phyloP scores from a whole-genome alignment of 2,888 invertebrate species.

The Troides oblongomaculatus region DNA sequence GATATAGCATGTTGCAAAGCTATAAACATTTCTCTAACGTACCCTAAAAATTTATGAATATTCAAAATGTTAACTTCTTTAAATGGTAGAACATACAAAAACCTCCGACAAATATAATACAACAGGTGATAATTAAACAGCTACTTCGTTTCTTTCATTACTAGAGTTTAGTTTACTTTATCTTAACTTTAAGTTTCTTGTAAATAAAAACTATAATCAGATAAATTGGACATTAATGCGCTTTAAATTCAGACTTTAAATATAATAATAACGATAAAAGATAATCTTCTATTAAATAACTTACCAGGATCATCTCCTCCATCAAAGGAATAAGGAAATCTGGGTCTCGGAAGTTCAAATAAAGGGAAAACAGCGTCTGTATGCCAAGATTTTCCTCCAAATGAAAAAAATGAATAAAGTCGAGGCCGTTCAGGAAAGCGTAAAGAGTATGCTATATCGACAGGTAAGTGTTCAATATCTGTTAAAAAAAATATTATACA shows the following conservation, averaged over 20 bases:
- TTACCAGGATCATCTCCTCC: slow-evolving; percentile 81
- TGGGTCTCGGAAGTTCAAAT: slow-evolving; percentile 84
- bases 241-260: too few species aligned
- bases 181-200: too few species aligned
- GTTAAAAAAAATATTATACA: slow-evolving; percentile 3
- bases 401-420: slow-evolving; percentile 53
- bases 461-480: slow-evolving; percentile 61
- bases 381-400: slow-evolving; percentile 78
- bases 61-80: too few species aligned
- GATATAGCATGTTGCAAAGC: slow-evolving; percentile 64
- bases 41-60: slow-evolving; percentile 48
- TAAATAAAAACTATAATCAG: too few species aligned
- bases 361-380: slow-evolving; percentile 84
- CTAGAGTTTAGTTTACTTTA: too few species aligned
- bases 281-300: background rate
- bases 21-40: slow-evolving; percentile 67
- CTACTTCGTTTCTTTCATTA: too few species aligned
- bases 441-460: slow-evolving; percentile 74
- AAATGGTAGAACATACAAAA: too few species aligned
- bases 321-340: slow-evolving; percentile 77
- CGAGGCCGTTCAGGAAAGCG: slow-evolving; percentile 84
- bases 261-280: too few species aligned
- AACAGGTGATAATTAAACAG: too few species aligned
- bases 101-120: too few species aligned
- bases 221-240: too few species aligned